Base-by-base conservation (phyloP, 2,113 vertebrate genomes). In the Lepidothrix coronata region DNA sequence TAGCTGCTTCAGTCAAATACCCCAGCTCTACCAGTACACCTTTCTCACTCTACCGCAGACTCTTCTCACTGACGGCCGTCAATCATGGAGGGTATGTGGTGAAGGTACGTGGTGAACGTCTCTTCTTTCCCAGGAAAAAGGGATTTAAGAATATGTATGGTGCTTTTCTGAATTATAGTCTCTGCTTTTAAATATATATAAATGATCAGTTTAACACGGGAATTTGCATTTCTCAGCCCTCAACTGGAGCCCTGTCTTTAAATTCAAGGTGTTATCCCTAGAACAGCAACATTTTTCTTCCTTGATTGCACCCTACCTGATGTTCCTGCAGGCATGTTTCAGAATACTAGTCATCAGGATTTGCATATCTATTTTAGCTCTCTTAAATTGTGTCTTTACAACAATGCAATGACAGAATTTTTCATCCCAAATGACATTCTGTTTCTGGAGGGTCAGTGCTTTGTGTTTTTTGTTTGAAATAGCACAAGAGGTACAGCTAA, bases 361-460 rank as follows among this genome's bases (percentile, higher is more conserved):
- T 94, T 91, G 94, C 90, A 73, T 95, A 92, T 55, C 57, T 95
- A 80, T 92, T 95, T 96, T 91, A 97, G 90, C 78, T 79, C n/a
- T 59, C 93, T 92, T 49, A 91, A 95, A 93, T 59, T 73, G 55
- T 91, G 65, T 80, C 88, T 95, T 93, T 93, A 67, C 72, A 85
- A 92, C 52, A 94, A 80, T 49, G 62, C 0, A 0, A 58, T 95
- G 72, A 76, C 75, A 92, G 67, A 88, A 88, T 91, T 89, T 91
- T 35, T 94, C 90, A 95, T 95, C 54, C 35, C n/a, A 61, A 91
- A 89, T 73, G 83, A 39, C 80, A 57, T 71, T 75, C 68, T 82
- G 33, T 92, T 95, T 94, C 74, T 81, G 30, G 76, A 66, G 72
- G 57, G 66, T 92, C 78, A 85, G 16, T 66, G 18, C 27, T 83